Percentiles rank a stretch among this genome's conserved stretches.
Conservation (phyloP, 2,797 vertebrate genomes). For the Cynopterus sphinx region DNA sequence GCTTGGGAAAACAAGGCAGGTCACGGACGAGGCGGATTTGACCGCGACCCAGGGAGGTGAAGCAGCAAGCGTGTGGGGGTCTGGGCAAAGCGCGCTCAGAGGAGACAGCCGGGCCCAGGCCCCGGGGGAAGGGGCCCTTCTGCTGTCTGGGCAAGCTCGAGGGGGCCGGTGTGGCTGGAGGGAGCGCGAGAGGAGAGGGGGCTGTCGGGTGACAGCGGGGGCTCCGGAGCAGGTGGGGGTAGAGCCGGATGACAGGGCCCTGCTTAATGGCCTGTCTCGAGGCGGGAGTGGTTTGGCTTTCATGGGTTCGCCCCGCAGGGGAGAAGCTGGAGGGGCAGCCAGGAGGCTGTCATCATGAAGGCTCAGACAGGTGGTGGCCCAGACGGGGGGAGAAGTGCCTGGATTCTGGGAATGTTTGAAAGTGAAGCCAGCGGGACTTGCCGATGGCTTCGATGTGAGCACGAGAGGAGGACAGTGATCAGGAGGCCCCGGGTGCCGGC, state of each 20-base stretch:
- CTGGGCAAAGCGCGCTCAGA: neutral
- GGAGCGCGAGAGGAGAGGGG: no score
- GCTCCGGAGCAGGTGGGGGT: neutral
- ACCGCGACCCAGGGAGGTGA: no score
- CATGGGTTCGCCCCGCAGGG: neutral
- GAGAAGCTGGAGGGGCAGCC: neutral
- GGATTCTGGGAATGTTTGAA: neutral
- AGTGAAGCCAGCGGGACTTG: neutral
- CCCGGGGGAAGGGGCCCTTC: neutral
- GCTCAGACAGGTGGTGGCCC: neutral
- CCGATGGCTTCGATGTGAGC: neutral
- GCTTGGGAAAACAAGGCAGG: neutral
- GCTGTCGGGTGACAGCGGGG: neutral
- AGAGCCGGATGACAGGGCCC: neutral
- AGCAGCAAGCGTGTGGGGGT: neutral
- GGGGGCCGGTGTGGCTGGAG: neutral
- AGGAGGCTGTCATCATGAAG: rapidly evolving
- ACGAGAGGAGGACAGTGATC: rapidly evolving
- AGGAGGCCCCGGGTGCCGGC: rapidly evolving
- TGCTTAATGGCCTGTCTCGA: neutral
- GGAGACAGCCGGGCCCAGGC: neutral
- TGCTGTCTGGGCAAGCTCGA: rapidly evolving
- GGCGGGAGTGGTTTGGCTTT: neutral
- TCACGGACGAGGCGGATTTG: neutral
- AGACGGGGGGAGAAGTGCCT: rapidly evolving